Percentiles rank a stretch among this genome's conserved stretches.
Conservation (phyloP, 2,797 vertebrate species). For the Borostomias antarcticus region DNA sequence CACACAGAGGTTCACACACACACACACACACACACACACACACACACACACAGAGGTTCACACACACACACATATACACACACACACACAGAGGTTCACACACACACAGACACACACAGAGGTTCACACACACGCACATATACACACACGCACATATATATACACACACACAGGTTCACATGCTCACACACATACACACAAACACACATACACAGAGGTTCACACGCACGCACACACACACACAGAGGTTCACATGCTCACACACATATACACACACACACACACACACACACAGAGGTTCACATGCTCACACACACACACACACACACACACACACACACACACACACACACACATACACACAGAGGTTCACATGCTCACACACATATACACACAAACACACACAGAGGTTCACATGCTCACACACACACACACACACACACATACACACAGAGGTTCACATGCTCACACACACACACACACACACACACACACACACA, state of each 20-base stretch:
- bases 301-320: too few relatives aligned
- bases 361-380: conserved; percentile 74
- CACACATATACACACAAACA: not conserved
- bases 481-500: conserved; percentile 75
- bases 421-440: not conserved
- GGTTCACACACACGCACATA: conserved; percentile 81
- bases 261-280: conserved; percentile 73
- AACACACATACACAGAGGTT: conserved; percentile 76
- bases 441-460: conserved; percentile 80
- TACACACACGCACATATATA: conserved; percentile 48
- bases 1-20: conserved; percentile 75
- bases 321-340: conserved; percentile 74
- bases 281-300: not conserved
- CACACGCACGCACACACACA: not conserved
- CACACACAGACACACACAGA: not conserved
- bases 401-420: conserved; percentile 80
- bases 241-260: too few relatives aligned
- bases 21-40: not conserved
- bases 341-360: conserved; percentile 11
- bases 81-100: conserved; percentile 76
- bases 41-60: conserved; percentile 82
- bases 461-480: not conserved
- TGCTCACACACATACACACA: not conserved
- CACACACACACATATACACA: not conserved
- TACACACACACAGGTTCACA: too few relatives aligned